Conservation (phyloP, 2,113 vertebrate genomes). For the Beaufortia kweichowensis region DNA sequence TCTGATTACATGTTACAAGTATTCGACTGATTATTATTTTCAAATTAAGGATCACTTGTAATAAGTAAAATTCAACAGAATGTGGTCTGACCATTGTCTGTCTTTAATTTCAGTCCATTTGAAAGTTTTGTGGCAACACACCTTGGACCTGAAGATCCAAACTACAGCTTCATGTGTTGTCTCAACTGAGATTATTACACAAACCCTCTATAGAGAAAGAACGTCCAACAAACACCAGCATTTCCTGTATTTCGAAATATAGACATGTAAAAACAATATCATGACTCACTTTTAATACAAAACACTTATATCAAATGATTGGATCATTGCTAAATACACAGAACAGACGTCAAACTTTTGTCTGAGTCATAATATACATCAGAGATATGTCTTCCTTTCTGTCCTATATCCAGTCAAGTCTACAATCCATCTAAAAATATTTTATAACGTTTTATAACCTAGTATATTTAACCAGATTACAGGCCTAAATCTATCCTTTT, state of each 20-base stretch:
- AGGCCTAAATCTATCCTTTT: neutral
- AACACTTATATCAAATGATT: neutral
- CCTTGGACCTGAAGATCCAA: neutral
- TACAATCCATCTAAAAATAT: too few species aligned
- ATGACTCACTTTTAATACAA: neutral
- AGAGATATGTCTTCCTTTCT: too few species aligned
- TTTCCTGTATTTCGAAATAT: constrained; percentile 10
- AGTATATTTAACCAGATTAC: too few species aligned
- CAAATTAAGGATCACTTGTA: neutral
- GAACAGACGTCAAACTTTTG: neutral
- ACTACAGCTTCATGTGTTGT: constrained; percentile 1
- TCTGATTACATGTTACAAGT: neutral
- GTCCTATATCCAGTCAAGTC: too few species aligned
- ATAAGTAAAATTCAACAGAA: neutral
- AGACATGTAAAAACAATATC: neutral
- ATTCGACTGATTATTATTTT: neutral
- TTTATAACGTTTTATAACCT: too few species aligned
- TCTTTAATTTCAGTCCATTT: neutral
- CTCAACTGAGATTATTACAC: constrained; percentile 8
- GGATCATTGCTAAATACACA: neutral
- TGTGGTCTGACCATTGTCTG: neutral
- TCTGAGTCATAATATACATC: too few species aligned
- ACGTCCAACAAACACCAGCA: neutral
- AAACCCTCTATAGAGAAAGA: neutral
- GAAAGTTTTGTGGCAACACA: neutral